Conservation (phyloP, 2,113 vertebrate species). For the Siniperca chuatsi region DNA sequence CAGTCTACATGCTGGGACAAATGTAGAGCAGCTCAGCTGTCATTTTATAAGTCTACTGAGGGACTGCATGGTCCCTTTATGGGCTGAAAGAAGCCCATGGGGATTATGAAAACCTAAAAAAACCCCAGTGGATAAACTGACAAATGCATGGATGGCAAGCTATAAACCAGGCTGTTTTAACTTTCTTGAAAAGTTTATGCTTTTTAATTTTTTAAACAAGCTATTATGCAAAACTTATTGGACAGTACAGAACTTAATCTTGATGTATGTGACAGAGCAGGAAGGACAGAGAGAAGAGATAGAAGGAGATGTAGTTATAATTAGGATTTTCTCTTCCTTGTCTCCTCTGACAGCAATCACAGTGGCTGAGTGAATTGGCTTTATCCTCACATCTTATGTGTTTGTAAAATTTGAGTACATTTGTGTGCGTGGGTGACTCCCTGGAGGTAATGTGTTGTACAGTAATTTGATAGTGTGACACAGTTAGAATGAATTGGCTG, state of each 20-base stretch:
- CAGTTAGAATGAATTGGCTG: constrained; percentile 26
- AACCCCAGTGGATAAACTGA: background rate
- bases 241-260: background rate
- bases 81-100: background rate
- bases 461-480: constrained; percentile 40
- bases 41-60: background rate
- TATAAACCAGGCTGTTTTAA: background rate
- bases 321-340: constrained; percentile 17
- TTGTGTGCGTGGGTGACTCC: constrained; percentile 5
- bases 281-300: background rate
- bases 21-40: constrained; percentile 22
- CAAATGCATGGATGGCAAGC: background rate
- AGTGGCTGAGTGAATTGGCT: background rate
- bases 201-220: background rate
- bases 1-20: constrained; percentile 31
- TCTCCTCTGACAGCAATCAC: constrained; percentile 42
- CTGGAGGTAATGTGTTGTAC: constrained; percentile 25
- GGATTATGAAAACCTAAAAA: background rate
- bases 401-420: constrained; percentile 17
- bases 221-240: background rate
- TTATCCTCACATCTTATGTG: constrained; percentile 9
- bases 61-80: background rate
- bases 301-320: constrained; percentile 24
- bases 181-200: background rate
- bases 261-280: background rate